Evolutionary conservation across 2,888 invertebrate species (phyloP), one percentile per base, ranked within the genome.

Genomic region (Masnerella sp.): DNA sequence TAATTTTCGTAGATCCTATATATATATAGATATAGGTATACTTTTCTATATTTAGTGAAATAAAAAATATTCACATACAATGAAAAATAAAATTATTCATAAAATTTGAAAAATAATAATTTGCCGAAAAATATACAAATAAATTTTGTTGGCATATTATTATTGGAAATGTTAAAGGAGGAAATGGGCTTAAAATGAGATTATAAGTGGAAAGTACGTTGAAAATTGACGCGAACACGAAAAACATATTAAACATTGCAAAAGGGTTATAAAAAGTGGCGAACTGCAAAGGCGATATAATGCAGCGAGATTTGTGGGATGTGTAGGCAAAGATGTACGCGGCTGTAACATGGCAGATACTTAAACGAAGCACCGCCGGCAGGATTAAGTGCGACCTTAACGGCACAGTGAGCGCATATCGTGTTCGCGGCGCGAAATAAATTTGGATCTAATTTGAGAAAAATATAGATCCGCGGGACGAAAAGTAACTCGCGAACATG

Each of bases 311-410:
- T 69, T 69, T 54, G 69, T 61, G 69, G 40, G 47, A 22, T 38
- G 47, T 54, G 54, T 54, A 40, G 32, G 52, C 61, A 54, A 38
- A 54, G 69, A 69, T 69, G 69, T 61, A 54, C 69, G 40, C 34
- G 54, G 17, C 61, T 36, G 52, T 61, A 61, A 69, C 69, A 69
- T 69, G 61, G 54, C 69, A 61, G 61, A 54, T 69, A 51, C 61
- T 61, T 54, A 61, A 69, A 61, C 38, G 52, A 61, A 69, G 61
- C 38, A 61, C 61, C 61, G 25, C 7, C 45, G 32, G 20, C 22
- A 69, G 69, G 61, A 69, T 69, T 69, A 69, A 69, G 45, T 47
- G 69, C 47, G 61, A 69, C 54, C 69, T 61, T 61, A 69, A 69
- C 61, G 69, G 69, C 69, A 40, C 59, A 34, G 32, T 59, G 38